Conservation (phyloP, 1,140 invertebrate genomes). For the Colletes gigas region DNA sequence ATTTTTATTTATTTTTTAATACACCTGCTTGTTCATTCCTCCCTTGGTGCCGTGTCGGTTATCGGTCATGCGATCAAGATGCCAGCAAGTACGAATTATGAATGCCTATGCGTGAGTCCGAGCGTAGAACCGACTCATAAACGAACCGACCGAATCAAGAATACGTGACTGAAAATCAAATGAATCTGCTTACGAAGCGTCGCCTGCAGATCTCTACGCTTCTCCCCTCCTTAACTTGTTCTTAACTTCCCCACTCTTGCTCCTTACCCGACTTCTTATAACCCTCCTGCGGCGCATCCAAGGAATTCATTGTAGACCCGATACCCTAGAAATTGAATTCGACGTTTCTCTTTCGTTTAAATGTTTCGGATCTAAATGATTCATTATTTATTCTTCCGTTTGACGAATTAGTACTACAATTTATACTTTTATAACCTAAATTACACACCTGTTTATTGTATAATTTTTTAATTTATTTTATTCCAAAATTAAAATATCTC, state of each 20-base stretch:
- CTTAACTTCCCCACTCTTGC: slow-evolving; percentile 24
- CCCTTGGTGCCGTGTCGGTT: neutral
- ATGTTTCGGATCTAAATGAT: neutral
- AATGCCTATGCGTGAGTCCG: slow-evolving; percentile 4
- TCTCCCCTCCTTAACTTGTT: slow-evolving; percentile 13
- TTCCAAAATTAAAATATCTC: no score
- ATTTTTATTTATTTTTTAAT: neutral
- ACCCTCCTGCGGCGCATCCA: slow-evolving; percentile 19
- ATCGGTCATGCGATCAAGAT: neutral
- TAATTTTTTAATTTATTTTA: no score
- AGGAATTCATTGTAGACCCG: slow-evolving; percentile 24
- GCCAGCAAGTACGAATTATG: neutral
- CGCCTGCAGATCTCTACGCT: slow-evolving; percentile 17
- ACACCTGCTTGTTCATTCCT: slow-evolving; percentile 18
- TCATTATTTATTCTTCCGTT: no score
- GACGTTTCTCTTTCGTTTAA: neutral
- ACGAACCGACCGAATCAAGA: slow-evolving; percentile 21
- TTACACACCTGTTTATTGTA: no score
- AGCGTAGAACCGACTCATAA: slow-evolving; percentile 10
- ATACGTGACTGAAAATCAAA: slow-evolving; percentile 54
- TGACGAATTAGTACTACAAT: no score
- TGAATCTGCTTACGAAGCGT: slow-evolving; percentile 25
- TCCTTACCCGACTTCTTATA: slow-evolving; percentile 40
- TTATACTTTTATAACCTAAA: no score
- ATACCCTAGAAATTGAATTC: neutral